Conservation (phyloP, 2,113 vertebrate genomes). For the Myrmophylax atrothorax region DNA sequence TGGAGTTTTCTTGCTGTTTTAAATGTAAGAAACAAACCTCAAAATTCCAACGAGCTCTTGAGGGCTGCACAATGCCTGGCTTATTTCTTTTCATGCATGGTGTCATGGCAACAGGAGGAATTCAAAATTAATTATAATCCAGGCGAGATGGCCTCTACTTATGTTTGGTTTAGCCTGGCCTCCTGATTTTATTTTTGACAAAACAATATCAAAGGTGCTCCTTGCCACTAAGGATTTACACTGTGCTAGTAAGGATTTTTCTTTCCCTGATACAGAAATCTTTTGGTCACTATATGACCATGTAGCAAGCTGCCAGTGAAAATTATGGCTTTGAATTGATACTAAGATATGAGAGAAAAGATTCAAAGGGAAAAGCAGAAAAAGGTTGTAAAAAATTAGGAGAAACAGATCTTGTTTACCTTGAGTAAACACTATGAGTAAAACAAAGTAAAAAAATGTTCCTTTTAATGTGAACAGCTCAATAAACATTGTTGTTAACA, state of each 20-base stretch:
- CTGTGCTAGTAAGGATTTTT: not conserved
- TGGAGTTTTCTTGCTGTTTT: slow-evolving; percentile 10
- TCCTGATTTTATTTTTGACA: slow-evolving; percentile 1
- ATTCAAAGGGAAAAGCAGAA: not conserved
- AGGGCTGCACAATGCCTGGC: not conserved
- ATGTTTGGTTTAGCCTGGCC: not conserved
- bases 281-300: not conserved
- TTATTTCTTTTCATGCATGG: slow-evolving; percentile 15
- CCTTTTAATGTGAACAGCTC: not conserved
- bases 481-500: not conserved
- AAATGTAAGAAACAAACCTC: not conserved
- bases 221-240: not conserved
- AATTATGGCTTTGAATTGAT: not conserved
- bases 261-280: not conserved
- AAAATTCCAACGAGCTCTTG: not conserved
- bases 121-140: slow-evolving; percentile 36
- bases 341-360: not conserved
- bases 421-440: not conserved
- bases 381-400: not conserved
- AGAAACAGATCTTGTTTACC: not conserved
- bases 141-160: not conserved
- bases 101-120: slow-evolving; percentile 57
- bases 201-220: not conserved
- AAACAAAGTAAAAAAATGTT: not conserved
- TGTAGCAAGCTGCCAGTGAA: not conserved